phyloP scores from a whole-genome alignment of 2,888 invertebrate genomes.

The Diplazon laetatorius region DNA sequence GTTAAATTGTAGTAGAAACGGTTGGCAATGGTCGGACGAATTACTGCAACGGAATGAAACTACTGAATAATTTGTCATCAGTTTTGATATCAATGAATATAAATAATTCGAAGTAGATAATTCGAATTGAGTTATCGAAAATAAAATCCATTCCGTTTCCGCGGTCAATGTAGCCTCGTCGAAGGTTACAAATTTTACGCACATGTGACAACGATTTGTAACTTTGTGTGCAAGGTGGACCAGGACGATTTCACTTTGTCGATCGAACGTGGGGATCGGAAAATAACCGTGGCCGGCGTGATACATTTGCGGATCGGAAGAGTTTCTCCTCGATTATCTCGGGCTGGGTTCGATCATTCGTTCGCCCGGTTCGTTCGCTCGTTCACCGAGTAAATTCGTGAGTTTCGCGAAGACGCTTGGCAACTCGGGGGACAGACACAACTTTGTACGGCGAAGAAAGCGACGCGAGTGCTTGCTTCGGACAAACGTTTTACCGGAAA shows the following conservation, averaged over 20 bases:
- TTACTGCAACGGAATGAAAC: no score
- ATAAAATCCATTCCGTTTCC: no score
- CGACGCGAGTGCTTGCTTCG: conserved; percentile 30
- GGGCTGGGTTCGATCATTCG: conserved; percentile 12
- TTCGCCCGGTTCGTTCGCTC: neutral
- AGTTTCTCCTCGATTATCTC: conserved; percentile 37
- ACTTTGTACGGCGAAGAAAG: conserved; percentile 32
- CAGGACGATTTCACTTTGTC: conserved; percentile 11
- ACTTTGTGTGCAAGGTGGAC: conserved; percentile 6
- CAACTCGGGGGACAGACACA: conserved; percentile 5
- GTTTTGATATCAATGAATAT: no score
- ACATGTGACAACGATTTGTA: neutral
- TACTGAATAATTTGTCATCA: no score
- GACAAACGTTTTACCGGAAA: conserved; percentile 29
- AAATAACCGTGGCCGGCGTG: conserved; percentile 12
- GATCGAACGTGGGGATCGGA: conserved; percentile 14
- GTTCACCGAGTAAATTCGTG: neutral
- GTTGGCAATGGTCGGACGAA: no score
- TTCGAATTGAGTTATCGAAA: no score
- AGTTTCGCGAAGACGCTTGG: neutral
- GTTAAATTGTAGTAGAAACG: no score
- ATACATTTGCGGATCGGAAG: conserved; percentile 8
- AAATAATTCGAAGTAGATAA: no score
- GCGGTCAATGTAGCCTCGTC: neutral
- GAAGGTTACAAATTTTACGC: neutral